A percentile compares a stretch with the other conserved stretches of the same genome.
These are phyloP conservation scores for Solenopsis invicta DNA, from an alignment of 1,140 invertebrate species.

Conservation along the genomic window DNA sequence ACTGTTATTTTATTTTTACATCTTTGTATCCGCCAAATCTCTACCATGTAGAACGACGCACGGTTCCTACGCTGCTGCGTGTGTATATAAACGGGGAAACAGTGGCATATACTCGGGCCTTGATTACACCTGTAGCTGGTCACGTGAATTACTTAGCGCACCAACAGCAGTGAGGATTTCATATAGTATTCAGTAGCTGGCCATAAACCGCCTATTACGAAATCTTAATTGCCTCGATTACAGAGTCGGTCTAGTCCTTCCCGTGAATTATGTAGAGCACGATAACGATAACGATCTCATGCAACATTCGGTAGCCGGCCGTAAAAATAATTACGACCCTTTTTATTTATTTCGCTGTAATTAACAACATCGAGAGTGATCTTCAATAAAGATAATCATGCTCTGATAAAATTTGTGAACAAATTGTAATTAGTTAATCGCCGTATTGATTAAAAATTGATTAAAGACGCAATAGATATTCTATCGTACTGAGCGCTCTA, in stretches of 20 bases:
- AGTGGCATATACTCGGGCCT: conserved; percentile 73
- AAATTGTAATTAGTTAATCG: background rate
- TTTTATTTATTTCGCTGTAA: background rate
- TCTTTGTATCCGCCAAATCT: background rate
- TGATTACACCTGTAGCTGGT: conserved; percentile 75
- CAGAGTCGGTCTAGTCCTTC: conserved; percentile 58
- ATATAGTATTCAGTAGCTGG: conserved; percentile 10
- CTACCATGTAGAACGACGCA: background rate
- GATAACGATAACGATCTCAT: background rate
- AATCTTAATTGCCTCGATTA: conserved; percentile 64
- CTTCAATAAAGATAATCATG: background rate
- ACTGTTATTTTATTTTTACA: conserved; percentile 7
- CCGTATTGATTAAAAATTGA: background rate
- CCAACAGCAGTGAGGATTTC: conserved; percentile 48
- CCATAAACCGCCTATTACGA: conserved; percentile 24
- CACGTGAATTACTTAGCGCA: conserved; percentile 73
- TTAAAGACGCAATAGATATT: background rate
- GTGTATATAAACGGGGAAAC: conserved; percentile 71
- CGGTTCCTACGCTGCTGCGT: conserved; percentile 54
- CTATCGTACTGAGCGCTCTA: background rate
- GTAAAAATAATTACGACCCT: background rate
- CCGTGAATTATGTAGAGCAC: conserved; percentile 71
- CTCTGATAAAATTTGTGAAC: background rate
- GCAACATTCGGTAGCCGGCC: background rate
- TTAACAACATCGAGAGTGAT: background rate